Conservation (phyloP, 1,140 invertebrate species). For the Lycorma delicatula region DNA sequence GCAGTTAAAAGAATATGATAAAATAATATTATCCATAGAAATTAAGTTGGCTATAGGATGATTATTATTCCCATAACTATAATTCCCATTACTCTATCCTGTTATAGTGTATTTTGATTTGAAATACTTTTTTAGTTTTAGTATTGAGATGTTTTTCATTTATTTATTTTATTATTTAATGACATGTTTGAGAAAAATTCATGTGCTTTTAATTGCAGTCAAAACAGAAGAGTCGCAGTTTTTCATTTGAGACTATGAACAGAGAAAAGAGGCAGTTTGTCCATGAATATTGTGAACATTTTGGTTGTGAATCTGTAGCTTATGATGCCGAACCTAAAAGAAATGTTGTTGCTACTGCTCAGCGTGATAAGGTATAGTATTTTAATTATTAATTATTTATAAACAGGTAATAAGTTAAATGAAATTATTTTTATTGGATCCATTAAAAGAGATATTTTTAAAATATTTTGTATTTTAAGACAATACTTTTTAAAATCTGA, state of each 20-base stretch:
- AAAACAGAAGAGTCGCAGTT: slow-evolving; percentile 74
- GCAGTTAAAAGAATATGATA: too few species aligned
- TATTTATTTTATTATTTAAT: too few species aligned
- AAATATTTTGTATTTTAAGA: not conserved
- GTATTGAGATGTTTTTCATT: too few species aligned
- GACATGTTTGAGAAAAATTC: too few species aligned
- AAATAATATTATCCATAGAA: too few species aligned
- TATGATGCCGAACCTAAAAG: slow-evolving; percentile 92
- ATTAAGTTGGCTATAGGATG: too few species aligned
- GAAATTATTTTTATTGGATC: not conserved
- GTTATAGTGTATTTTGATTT: too few species aligned
- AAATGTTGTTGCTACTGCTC: slow-evolving; percentile 88
- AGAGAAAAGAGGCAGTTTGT: slow-evolving; percentile 81
- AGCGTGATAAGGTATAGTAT: slow-evolving; percentile 57
- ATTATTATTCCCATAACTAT: too few species aligned
- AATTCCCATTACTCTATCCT: too few species aligned
- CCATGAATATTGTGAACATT: slow-evolving; percentile 90
- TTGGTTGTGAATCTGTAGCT: slow-evolving; percentile 85
- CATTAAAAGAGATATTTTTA: not conserved
- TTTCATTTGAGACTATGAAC: slow-evolving; percentile 90
- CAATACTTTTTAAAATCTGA: not conserved
- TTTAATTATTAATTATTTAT: not conserved
- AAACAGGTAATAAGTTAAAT: not conserved
- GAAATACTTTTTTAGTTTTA: too few species aligned
- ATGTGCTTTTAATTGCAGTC: slow-evolving; percentile 44